These are phyloP conservation scores for Peromyscus aztecus DNA, from an alignment of 2,797 vertebrate genomes.

Conservation along the genomic window DNA sequence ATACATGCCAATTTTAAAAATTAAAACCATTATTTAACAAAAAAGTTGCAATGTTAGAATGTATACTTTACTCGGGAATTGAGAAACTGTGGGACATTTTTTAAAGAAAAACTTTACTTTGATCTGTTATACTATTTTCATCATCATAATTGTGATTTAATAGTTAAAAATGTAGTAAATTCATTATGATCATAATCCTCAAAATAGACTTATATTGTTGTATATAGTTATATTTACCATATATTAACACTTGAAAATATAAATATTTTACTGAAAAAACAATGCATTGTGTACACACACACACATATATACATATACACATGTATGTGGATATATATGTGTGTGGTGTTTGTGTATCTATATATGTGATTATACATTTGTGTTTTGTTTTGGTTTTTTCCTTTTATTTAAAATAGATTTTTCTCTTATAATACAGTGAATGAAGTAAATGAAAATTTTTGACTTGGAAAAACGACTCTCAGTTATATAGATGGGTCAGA, in stretches of 20 bases:
- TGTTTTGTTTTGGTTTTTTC: background rate
- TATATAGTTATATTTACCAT: background rate
- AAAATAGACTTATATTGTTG: background rate
- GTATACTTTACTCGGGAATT: background rate
- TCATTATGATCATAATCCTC: background rate
- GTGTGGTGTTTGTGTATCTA: background rate
- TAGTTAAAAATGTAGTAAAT: background rate
- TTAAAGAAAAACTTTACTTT: background rate
- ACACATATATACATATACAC: background rate
- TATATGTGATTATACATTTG: background rate
- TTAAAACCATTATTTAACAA: background rate
- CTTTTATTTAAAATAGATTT: background rate
- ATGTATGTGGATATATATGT: background rate
- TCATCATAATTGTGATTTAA: background rate
- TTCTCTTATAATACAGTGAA: background rate
- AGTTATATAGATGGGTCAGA: background rate
- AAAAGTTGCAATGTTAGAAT: background rate
- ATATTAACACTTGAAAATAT: background rate
- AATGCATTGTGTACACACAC: background rate
- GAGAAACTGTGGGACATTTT: background rate
- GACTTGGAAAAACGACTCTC: background rate
- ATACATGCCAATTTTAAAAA: background rate
- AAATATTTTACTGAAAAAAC: background rate
- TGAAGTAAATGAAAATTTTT: conserved; percentile 8
- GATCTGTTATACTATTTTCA: background rate